Evolutionary conservation across 2,888 invertebrate genomes (phyloP).

Genomic region (Metallyticus violacea): DNA sequence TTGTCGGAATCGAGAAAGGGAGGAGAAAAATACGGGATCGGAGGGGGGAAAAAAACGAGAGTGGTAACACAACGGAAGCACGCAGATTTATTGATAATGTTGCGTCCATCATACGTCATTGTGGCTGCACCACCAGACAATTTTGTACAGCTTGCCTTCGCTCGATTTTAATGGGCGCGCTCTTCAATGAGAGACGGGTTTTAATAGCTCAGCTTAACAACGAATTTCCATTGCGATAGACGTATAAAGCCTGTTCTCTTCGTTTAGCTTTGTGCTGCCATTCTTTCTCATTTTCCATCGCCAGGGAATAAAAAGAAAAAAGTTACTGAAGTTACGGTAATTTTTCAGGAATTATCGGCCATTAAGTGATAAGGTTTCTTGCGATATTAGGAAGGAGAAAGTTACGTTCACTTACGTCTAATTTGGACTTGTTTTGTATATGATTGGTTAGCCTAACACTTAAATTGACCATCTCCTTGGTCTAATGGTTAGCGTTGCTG

Average conservation of each 20-base stretch:
- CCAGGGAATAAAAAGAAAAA: not conserved
- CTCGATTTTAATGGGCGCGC: not conserved
- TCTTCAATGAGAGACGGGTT: not conserved
- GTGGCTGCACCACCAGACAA: not conserved
- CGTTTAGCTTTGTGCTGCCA: not conserved
- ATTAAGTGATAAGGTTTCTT: not conserved
- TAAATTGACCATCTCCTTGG: too few relatives aligned
- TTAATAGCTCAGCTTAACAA: not conserved
- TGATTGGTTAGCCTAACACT: too few relatives aligned
- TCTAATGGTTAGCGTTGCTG: too few relatives aligned
- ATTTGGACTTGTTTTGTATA: too few relatives aligned
- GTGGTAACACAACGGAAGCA: not conserved
- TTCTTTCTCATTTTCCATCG: not conserved
- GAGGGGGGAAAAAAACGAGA: not conserved
- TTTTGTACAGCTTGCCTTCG: not conserved
- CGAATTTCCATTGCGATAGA: not conserved
- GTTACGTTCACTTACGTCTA: too few relatives aligned
- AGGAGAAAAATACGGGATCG: not conserved
- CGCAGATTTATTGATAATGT: not conserved
- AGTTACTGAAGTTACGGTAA: not conserved
- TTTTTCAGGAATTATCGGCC: not conserved
- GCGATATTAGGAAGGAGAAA: too few relatives aligned
- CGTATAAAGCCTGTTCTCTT: not conserved
- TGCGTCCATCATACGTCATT: not conserved
- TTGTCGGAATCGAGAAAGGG: not conserved